Conservation (phyloP, 2,888 invertebrate genomes). For the Perizoma flavofasciatum region DNA sequence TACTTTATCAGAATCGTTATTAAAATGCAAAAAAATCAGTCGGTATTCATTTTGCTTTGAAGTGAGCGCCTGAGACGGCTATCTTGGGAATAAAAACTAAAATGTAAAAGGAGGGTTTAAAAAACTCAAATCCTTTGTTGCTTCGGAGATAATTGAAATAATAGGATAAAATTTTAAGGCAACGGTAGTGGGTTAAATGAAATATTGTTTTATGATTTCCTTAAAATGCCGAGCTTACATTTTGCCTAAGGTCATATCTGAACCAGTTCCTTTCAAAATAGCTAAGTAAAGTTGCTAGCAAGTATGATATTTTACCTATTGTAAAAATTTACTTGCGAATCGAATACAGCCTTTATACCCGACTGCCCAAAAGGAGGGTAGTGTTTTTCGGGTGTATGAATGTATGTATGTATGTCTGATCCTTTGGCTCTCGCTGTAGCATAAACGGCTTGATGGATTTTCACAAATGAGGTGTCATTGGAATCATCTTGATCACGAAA, state of each 20-base stretch:
- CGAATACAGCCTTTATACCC: too few species aligned
- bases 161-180: slow-evolving; percentile 22
- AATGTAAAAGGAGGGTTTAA: slow-evolving; percentile 27
- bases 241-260: background rate
- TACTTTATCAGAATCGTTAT: slow-evolving; percentile 38
- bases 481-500: too few species aligned
- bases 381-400: too few species aligned
- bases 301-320: too few species aligned
- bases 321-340: too few species aligned
- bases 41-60: slow-evolving; percentile 39
- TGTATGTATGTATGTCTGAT: too few species aligned
- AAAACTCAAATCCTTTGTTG: slow-evolving; percentile 34
- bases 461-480: too few species aligned
- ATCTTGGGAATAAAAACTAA: slow-evolving; percentile 34
- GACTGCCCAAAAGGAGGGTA: too few species aligned
- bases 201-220: slow-evolving; percentile 17
- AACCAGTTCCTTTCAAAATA: too few species aligned
- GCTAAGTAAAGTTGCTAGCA: too few species aligned
- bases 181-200: slow-evolving; percentile 1
- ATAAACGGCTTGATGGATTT: too few species aligned
- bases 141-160: slow-evolving; percentile 30
- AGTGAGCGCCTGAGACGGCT: slow-evolving; percentile 28
- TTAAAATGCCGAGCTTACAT: background rate
- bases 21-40: slow-evolving; percentile 39
- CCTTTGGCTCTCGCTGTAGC: too few species aligned